Base-by-base conservation (phyloP, 1,140 invertebrate species). In the Vanessa atalanta region DNA sequence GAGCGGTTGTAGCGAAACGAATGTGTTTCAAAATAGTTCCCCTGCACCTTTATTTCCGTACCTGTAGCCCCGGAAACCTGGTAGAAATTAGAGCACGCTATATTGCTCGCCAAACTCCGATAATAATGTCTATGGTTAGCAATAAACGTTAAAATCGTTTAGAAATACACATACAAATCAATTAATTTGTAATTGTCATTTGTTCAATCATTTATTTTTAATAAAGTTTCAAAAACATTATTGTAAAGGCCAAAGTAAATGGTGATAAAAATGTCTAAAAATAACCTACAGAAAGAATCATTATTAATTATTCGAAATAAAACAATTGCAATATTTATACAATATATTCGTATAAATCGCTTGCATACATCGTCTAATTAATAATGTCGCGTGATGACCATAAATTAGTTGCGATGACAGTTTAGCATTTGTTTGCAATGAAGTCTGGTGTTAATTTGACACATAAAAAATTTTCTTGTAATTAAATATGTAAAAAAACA, bases 21-120 rank as follows among this genome's bases (percentile, higher is more conserved):
- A 80, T 76, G 68, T 68, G 82, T 76, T 80, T 83, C 75, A 79
- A 88, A 88, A 88, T 88, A 88, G 87, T 82, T 77, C 75, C 57
- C 77, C 73, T 74, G 72, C 61, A 55, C 72, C 67, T 74, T 53
- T 53, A 74, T 69, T 68, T 64, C 60, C 61, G 50, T 70, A 74
- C 66, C 60, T 70, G 67, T 65, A 60, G 51, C n/a, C 61, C 69
- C 60, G 69, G 69, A 64, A 71, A 71, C 50, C 69, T 71, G 61
- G 51, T 37, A 15, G 72, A 74, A 74, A 74, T 57, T 73, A 67
- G 71, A 65, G 53, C 65, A 73, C 64, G 64, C n/a, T 57, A 16
- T 73, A 61, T 48, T 47, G 67, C n/a, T 16, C 43, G 55, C 55
- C 43, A 26, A 14, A 43, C 12, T 23, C 16, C 61, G 31, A 61